Conservation (phyloP, 2,113 vertebrate species). For the Alosa alosa region DNA sequence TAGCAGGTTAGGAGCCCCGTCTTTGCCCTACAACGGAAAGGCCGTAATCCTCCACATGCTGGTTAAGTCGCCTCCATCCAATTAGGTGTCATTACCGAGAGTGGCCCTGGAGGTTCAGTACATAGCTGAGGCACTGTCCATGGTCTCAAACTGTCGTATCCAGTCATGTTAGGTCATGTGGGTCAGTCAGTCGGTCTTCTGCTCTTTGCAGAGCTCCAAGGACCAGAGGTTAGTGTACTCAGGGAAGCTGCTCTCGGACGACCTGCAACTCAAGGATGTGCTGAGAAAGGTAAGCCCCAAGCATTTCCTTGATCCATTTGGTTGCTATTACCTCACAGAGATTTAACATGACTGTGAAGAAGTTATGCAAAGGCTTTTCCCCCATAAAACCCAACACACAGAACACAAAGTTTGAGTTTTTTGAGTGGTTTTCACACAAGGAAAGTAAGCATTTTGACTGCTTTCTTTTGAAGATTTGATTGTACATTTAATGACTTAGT, state of each 20-base stretch:
- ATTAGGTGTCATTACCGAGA: not conserved
- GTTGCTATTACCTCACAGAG: too few relatives aligned
- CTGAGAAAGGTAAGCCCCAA: constrained; percentile 85
- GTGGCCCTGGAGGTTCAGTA: not conserved
- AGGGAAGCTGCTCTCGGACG: constrained; percentile 91
- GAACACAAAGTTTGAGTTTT: too few relatives aligned
- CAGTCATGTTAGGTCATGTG: not conserved
- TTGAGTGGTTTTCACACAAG: too few relatives aligned
- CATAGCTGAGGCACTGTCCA: not conserved
- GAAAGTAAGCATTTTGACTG: too few relatives aligned
- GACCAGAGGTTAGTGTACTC: constrained; percentile 97
- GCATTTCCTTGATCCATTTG: too few relatives aligned
- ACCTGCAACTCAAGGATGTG: constrained; percentile 91
- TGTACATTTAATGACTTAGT: too few relatives aligned
- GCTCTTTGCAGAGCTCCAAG: constrained; percentile 83
- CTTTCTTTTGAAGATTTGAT: too few relatives aligned
- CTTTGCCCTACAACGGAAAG: not conserved
- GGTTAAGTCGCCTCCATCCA: not conserved
- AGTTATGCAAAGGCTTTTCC: too few relatives aligned
- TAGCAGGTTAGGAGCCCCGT: not conserved
- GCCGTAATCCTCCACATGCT: constrained; percentile 27
- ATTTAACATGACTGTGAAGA: too few relatives aligned
- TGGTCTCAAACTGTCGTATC: not conserved
- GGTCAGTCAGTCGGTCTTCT: not conserved
- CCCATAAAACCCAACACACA: too few relatives aligned